Evolutionary conservation across 2,797 vertebrate species (phyloP), one percentile per base, ranked within the genome.

Genomic region (Melanotaenia trifasciata): DNA sequence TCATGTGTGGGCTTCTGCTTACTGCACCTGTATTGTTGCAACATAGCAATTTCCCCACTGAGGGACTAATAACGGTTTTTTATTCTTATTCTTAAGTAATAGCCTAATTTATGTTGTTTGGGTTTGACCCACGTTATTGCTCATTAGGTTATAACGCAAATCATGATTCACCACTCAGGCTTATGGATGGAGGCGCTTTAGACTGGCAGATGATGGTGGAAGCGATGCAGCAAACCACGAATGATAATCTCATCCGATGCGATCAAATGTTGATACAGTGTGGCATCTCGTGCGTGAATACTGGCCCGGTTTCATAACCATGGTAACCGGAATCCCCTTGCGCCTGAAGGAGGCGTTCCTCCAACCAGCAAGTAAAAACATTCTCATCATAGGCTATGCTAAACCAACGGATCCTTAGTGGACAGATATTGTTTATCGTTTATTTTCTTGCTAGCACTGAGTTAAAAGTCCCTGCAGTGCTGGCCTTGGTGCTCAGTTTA

Each of bases 301-400:
- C 67, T 81, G 83, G 75, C 84, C 83, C 76, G 75, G 67, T 85
- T 86, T 81, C 73, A 83, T 91, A 73, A 72, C 92, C 87, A 91
- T 92, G 85, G 87, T 89, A 90, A 94, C 92, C 86, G 85, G 85
- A 81, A 84, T 86, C 79, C 85, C 84, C 87, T 79, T 78, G 58
- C 78, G 78, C 78, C 54, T 33, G 64, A 16, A 64, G 87, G 88
- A 87, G 90, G 91, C 92, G 91, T 88, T 81, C 7, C 87, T 62
- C 45, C 47, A 32, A 13, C 61, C 5, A 16, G 43, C 33, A 7
- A 63, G 59, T 13, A 28, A 70, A 59, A 76, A 67, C 12, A 40
- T 5, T 30, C 51, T 53, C n/a, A n/a, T 30, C 26, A 10, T 26
- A 26, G 26, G 26, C 38, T 13, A 18, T 0, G 13, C 38, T 0